Evolutionary conservation across 2,797 vertebrate species (phyloP), one percentile per base, ranked within the genome.

Genomic region (Macropodus opercularis): DNA sequence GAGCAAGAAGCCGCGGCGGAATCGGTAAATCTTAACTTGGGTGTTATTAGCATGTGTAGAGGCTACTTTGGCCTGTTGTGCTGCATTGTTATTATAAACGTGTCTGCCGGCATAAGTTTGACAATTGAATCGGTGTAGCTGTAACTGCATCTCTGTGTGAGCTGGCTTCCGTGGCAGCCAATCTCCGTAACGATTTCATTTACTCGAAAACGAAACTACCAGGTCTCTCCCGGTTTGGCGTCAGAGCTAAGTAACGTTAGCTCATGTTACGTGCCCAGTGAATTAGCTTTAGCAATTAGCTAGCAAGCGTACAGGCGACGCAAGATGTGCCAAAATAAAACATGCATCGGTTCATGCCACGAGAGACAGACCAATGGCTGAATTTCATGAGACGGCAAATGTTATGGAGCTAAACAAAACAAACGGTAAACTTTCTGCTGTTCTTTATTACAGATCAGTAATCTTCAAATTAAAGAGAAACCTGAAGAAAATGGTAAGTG

Each of bases 1-100:
- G 92, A 95, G 76, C 96, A 98, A 84, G 96, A 98, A 84, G 95
- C 95, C 2, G 95, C 95, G 19, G 95, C 95, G 0, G 94, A 95
- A 83, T 96, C 96, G 88, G 96, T 97, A 83, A 81, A 57, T 1
- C 15, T 43, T 2, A 72, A 83, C 26, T 76, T 56, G 88, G 87
- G 54, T 77, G 69, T 63, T 75, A 76, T 77, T 86, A 83, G 86
- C 83, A 1, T 48, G 17, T 24, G 44, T 8, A 21, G 11, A 31
- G 6, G 18, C 63, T 40, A 63, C 42, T 17, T 17, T 54, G 80
- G 81, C 66, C 75, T 74, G 24, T 18, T 59, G 12, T 23, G 15
- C 0, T 12, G 21, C 22, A 34, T 1, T 51, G 15, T 15, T 15
- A 14, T 18, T 8, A 4, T 8, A 24, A 35, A 51, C 2, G 9